Evolutionary conservation across 2,113 vertebrate species (phyloP).

Genomic region (Epinephelus lanceolatus): DNA sequence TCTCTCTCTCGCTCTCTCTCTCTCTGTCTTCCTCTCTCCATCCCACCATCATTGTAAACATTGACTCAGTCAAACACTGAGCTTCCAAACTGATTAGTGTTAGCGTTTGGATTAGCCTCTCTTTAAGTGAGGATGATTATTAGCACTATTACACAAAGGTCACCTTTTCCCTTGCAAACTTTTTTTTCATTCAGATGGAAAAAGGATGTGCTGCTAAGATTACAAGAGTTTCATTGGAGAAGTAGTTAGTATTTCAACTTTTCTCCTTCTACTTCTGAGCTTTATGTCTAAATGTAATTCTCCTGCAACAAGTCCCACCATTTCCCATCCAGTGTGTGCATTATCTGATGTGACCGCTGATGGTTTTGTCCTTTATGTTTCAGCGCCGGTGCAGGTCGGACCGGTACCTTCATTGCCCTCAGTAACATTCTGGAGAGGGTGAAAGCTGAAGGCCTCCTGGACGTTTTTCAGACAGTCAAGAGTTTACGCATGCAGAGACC

Average conservation of each 20-base stretch:
- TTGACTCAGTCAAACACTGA: constrained; percentile 80
- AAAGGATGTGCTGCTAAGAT: constrained; percentile 56
- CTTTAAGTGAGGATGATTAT: constrained; percentile 83
- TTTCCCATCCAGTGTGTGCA: constrained; percentile 1
- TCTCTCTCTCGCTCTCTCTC: constrained; percentile 43
- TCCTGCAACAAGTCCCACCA: neutral
- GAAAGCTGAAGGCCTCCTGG: constrained; percentile 96
- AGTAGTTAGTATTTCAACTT: neutral
- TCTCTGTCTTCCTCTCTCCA: constrained; percentile 50
- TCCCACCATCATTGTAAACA: constrained; percentile 81
- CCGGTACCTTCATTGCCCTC: constrained; percentile 97
- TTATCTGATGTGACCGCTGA: constrained; percentile 19
- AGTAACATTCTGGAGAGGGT: constrained; percentile 98
- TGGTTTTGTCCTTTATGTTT: constrained; percentile 24
- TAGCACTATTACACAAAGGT: constrained; percentile 81
- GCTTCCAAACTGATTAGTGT: constrained; percentile 84
- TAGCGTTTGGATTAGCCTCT: constrained; percentile 82
- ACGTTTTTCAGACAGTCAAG: constrained; percentile 99
- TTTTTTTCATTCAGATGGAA: constrained; percentile 54
- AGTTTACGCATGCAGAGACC: constrained; percentile 97
- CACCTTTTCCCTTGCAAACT: constrained; percentile 79
- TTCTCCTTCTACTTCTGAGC: neutral
- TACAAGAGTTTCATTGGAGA: constrained; percentile 32
- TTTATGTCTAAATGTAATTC: constrained; percentile 7
- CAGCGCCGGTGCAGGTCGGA: constrained; percentile 96